phyloP scores from a whole-genome alignment of 2,113 vertebrate species.

The Pelecanus crispus region DNA sequence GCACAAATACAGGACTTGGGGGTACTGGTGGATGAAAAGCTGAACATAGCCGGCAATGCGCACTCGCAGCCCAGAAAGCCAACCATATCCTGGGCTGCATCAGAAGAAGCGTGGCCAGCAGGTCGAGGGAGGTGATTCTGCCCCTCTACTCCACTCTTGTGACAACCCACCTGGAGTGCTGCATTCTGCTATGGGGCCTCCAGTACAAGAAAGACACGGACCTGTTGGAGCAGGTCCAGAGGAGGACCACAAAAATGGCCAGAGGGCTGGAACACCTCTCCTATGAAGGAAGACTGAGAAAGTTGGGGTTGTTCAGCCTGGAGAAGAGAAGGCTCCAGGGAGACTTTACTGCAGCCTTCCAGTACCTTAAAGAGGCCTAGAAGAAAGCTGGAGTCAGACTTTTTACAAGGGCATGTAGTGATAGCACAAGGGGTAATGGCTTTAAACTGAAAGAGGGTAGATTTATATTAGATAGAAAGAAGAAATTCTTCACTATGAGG shows the following conservation, averaged over 20 bases:
- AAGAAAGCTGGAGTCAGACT: background rate
- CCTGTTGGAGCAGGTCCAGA: background rate
- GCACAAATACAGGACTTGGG: background rate
- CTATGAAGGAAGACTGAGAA: background rate
- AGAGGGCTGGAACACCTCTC: background rate
- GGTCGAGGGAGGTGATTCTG: background rate
- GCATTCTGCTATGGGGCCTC: background rate
- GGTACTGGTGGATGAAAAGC: background rate
- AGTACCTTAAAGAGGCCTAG: background rate
- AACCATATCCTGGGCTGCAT: background rate
- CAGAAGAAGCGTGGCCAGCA: background rate
- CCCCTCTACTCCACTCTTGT: background rate
- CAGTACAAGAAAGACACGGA: background rate
- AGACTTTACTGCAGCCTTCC: no score
- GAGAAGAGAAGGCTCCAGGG: background rate
- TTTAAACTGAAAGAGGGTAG: background rate
- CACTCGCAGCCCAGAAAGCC: no score
- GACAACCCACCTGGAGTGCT: background rate
- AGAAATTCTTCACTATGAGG: background rate
- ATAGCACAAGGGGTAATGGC: no score
- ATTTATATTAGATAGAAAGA: background rate
- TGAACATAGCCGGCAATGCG: background rate
- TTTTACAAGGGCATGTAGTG: background rate
- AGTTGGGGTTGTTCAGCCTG: background rate
- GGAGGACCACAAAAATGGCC: background rate